Evolutionary conservation across 37 sponge, comb jelly and placozoan species (phyloP), one percentile per base, ranked within the genome.

Genomic region (Dysidea cf. avara): DNA sequence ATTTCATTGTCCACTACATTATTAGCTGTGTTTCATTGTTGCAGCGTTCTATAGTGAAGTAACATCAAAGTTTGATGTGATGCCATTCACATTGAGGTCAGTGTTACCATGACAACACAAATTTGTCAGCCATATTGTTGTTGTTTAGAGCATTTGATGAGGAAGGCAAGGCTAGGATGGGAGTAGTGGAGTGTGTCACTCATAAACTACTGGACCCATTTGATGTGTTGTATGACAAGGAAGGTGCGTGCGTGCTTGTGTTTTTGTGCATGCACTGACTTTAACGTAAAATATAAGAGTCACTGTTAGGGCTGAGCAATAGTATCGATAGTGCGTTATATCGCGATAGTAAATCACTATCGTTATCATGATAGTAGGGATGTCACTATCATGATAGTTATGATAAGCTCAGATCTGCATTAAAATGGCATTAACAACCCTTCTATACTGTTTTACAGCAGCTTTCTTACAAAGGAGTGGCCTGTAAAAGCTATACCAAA

Each of bases 201-300:
- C 99, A 99, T 69, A 86, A 84, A 46, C 75, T 99, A 57, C 54
- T 99, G 72, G 96, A 99, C 56, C 91, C 95, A 0, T 99, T 76
- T 83, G 77, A 89, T 58, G 96, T 99, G 22, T 80, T 92, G 43
- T 95, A 92, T 38, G 99, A 99, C 46, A 88, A 89, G 53, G 96
- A 94, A 54, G 93, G 96, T 77, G 39, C 59, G 68, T 26, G 32
- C 26, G 47, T 34, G 25, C 9, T 26, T 68, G 58, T 49, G 22
- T 59, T 58, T 7, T 26, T 7, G 35, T 64, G 13, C 30, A 26
- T 24, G 12, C 13, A 21, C 7, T 32, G 35, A 6, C 32, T 21
- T 22, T 28, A 22, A 56, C 5, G 28, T 56, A 56, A n/a, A n/a
- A 49, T 14, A 60, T 14, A 26, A 18, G 18, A n/a, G n/a, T n/a